These are phyloP conservation scores for Cataglyphis rosenhaueri DNA, from an alignment of 2,888 invertebrate genomes.

Conservation along the genomic window DNA sequence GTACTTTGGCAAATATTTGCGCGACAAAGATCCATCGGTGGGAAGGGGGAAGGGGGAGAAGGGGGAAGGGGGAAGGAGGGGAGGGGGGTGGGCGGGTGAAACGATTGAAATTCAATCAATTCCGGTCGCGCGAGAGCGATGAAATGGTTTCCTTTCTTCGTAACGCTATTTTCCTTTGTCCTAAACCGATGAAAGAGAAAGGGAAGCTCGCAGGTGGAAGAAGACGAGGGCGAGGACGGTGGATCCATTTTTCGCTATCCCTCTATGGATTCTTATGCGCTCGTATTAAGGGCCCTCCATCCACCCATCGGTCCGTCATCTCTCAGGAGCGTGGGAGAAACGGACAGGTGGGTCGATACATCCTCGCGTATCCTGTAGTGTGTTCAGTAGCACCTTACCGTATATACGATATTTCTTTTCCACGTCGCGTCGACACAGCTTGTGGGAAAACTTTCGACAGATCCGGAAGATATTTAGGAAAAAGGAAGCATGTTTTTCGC, in stretches of 20 bases:
- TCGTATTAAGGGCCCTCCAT: conserved; percentile 59
- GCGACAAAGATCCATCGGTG: not conserved
- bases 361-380: conserved; percentile 71
- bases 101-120: conserved; percentile 76
- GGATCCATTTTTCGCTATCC: conserved; percentile 74
- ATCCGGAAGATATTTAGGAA: conserved; percentile 16
- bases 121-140: conserved; percentile 28
- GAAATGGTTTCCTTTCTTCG: conserved; percentile 65
- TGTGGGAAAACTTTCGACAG: conserved; percentile 78
- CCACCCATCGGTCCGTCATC: conserved; percentile 70
- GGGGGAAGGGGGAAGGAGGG: not conserved
- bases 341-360: conserved; percentile 82
- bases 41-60: not conserved
- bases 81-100: not conserved
- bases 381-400: conserved; percentile 79
- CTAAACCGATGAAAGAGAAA: conserved; percentile 68
- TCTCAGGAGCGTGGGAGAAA: conserved; percentile 82
- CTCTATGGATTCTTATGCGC: conserved; percentile 35
- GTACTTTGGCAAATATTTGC: conserved; percentile 28
- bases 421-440: conserved; percentile 76
- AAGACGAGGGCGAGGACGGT: conserved; percentile 57
- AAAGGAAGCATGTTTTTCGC: conserved; percentile 39
- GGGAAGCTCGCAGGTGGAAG: conserved; percentile 61
- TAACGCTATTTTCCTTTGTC: conserved; percentile 64
- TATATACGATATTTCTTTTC: conserved; percentile 76